phyloP scores from a whole-genome alignment of 2,888 invertebrate species.

The Lymantria monacha region DNA sequence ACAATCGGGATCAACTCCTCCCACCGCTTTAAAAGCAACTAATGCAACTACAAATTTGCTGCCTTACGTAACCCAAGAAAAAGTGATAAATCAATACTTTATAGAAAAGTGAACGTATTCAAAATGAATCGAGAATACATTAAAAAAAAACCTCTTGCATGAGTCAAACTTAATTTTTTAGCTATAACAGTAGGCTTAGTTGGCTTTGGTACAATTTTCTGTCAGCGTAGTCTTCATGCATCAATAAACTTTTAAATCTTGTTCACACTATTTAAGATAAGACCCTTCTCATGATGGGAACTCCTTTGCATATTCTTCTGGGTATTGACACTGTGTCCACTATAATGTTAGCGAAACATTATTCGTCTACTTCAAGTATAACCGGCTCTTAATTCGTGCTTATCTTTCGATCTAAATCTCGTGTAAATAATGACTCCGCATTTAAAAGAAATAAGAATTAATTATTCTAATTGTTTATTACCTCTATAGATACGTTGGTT shows the following conservation, averaged over 20 bases:
- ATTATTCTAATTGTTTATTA: conserved; percentile 42
- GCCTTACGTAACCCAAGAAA: conserved; percentile 2
- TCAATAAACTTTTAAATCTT: too few relatives aligned
- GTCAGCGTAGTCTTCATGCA: too few relatives aligned
- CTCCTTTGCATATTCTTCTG: too few relatives aligned
- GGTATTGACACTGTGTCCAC: too few relatives aligned
- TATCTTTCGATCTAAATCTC: conserved; percentile 39
- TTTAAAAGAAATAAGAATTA: conserved; percentile 43
- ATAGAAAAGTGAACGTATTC: conserved; percentile 28
- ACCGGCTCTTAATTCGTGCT: conserved; percentile 33
- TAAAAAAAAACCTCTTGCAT: conserved; percentile 18
- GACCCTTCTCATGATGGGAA: too few relatives aligned
- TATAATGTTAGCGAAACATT: background rate
- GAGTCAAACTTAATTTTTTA: conserved; percentile 1
- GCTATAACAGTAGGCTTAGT: too few relatives aligned
- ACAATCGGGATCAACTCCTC: background rate
- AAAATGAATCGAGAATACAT: conserved; percentile 19
- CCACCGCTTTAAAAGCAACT: background rate
- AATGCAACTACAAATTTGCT: background rate
- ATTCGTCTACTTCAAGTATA: conserved; percentile 17
- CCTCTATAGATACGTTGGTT: too few relatives aligned
- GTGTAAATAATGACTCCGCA: conserved; percentile 38
- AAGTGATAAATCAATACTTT: conserved; percentile 10
- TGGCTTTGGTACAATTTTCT: too few relatives aligned
- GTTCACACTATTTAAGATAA: too few relatives aligned